phyloP scores from a whole-genome alignment of 2,113 vertebrate genomes.

The Lontra canadensis region DNA sequence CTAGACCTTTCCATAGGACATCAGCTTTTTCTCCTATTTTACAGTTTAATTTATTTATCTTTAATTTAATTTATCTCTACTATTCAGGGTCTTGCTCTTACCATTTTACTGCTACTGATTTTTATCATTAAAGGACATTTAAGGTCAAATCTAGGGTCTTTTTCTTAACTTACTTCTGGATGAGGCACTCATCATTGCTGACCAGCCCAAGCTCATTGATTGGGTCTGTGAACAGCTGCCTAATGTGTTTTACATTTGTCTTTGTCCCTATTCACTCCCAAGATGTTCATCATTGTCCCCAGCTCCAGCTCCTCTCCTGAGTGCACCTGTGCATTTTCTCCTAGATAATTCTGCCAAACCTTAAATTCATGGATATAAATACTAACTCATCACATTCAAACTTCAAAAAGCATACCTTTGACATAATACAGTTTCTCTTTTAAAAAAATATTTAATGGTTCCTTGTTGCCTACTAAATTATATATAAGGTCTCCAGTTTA shows the following conservation, averaged over 20 bases:
- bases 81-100: not conserved
- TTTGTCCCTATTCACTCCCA: not conserved
- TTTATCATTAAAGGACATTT: not conserved
- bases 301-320: not conserved
- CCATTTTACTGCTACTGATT: not conserved
- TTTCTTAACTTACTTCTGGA: not conserved
- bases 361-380: not conserved
- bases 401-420: constrained; percentile 29
- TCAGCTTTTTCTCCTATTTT: not conserved
- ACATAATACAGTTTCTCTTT: constrained; percentile 27
- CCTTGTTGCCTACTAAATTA: constrained; percentile 50
- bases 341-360: not conserved
- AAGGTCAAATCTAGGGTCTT: not conserved
- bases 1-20: not conserved
- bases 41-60: not conserved
- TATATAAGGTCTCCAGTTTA: not conserved
- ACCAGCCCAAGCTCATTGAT: not conserved
- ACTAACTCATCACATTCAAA: constrained; percentile 32
- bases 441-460: not conserved
- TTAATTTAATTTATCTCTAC: not conserved
- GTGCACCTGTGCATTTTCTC: not conserved
- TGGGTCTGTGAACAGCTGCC: not conserved
- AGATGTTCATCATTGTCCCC: not conserved
- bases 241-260: not conserved
- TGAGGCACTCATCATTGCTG: not conserved